A percentile compares a stretch with the other conserved stretches of the same genome.
These are phyloP conservation scores for Gorilla gorilla DNA, from an alignment of 2,113 vertebrate species.

Conservation along the genomic window DNA sequence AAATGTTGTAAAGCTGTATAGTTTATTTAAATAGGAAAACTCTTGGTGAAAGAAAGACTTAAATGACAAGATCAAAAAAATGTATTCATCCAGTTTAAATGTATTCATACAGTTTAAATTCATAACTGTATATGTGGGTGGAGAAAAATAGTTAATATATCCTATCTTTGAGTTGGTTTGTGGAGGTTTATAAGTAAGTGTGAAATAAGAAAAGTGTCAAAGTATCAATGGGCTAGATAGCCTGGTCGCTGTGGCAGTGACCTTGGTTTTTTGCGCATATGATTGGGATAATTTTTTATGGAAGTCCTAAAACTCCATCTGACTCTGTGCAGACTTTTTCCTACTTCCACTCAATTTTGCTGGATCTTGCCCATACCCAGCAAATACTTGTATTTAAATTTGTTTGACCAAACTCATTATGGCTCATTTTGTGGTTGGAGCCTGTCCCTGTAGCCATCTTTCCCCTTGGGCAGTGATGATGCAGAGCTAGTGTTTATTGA, in stretches of 20 bases:
- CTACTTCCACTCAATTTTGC: not conserved
- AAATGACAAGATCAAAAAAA: not conserved
- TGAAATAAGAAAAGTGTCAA: not conserved
- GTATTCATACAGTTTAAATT: slow-evolving; percentile 1
- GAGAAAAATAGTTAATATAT: not conserved
- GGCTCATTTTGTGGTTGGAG: not conserved
- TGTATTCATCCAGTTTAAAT: not conserved
- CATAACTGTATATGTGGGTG: not conserved
- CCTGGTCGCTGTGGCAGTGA: not conserved
- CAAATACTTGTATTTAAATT: not conserved
- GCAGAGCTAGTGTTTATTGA: not conserved
- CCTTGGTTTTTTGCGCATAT: not conserved
- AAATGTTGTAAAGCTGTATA: not conserved
- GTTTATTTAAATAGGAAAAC: slow-evolving; percentile 35
- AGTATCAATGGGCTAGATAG: not conserved
- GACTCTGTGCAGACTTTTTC: not conserved
- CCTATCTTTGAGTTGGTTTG: slow-evolving; percentile 28
- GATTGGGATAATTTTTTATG: not conserved
- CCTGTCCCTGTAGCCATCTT: not conserved
- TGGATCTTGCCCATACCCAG: not conserved
- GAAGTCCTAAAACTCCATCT: not conserved
- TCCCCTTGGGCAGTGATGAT: not conserved
- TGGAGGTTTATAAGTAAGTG: not conserved
- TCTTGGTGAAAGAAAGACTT: not conserved
- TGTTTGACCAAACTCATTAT: not conserved